Percentiles rank a stretch among this genome's conserved stretches.
These are phyloP conservation scores for Tonatia bakeri DNA, from an alignment of 2,113 vertebrate species.

Conservation along the genomic window DNA sequence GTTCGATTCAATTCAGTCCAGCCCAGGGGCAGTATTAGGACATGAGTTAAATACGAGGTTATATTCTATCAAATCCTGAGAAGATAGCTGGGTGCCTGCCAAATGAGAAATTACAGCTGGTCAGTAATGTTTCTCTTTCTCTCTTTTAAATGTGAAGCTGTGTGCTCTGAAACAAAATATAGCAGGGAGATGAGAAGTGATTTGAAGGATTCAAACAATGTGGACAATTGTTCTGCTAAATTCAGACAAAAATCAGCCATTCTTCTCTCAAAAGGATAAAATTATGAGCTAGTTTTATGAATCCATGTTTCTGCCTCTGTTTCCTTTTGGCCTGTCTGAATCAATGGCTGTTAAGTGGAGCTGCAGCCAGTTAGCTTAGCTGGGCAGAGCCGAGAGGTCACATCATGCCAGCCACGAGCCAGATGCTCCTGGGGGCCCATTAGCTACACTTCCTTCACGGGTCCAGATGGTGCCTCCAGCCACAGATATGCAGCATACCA, in stretches of 20 bases:
- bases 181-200: conserved; percentile 42
- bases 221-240: conserved; percentile 47
- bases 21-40: conserved; percentile 51
- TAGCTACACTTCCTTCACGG: neutral
- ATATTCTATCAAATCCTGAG: conserved; percentile 60
- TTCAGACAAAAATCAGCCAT: conserved; percentile 48
- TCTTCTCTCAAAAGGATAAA: neutral
- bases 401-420: neutral
- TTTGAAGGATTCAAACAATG: conserved; percentile 56
- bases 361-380: neutral
- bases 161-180: conserved; percentile 54
- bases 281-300: conserved; percentile 46
- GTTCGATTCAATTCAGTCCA: conserved; percentile 49
- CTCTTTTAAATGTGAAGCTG: conserved; percentile 27
- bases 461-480: neutral
- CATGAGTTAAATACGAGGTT: conserved; percentile 66
- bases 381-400: neutral
- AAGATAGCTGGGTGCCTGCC: conserved; percentile 55
- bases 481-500: neutral
- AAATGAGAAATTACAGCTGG: conserved; percentile 62
- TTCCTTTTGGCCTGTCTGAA: neutral
- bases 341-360: neutral
- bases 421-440: neutral
- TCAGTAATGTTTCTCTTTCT: conserved; percentile 48
- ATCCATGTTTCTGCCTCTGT: neutral